Conservation (phyloP, 2,888 invertebrate species). For the Hydrotaea diabolus region DNA sequence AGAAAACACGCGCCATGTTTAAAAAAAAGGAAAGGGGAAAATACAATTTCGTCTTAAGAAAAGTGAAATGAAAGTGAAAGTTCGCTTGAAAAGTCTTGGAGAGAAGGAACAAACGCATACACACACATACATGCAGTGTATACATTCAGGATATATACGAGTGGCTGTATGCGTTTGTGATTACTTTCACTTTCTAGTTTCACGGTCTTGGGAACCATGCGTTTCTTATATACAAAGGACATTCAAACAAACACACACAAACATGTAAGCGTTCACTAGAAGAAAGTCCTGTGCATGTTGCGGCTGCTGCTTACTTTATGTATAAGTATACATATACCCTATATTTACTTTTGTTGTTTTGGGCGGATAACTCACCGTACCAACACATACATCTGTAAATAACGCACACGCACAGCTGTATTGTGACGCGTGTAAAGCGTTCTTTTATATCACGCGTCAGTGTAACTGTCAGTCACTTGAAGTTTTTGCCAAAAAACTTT, state of each 20-base stretch:
- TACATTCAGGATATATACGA: conserved; percentile 22
- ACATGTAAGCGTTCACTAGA: conserved; percentile 7
- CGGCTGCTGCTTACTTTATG: background rate
- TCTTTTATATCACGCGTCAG: conserved; percentile 8
- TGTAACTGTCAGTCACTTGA: conserved; percentile 29
- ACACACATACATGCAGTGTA: conserved; percentile 21
- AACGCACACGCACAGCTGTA: too few relatives aligned
- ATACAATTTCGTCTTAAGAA: conserved; percentile 21
- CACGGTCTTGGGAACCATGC: conserved; percentile 53
- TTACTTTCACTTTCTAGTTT: conserved; percentile 58
- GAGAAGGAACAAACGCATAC: conserved; percentile 50
- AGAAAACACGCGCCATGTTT: conserved; percentile 3
- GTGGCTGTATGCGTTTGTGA: conserved; percentile 51
- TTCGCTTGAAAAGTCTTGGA: conserved; percentile 58
- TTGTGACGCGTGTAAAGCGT: conserved; percentile 70
- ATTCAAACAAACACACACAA: conserved; percentile 25
- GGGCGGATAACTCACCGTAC: conserved; percentile 62
- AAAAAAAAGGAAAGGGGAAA: conserved; percentile 4
- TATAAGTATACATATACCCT: conserved; percentile 8
- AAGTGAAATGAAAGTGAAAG: conserved; percentile 55
- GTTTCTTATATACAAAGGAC: conserved; percentile 66
- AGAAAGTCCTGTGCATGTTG: conserved; percentile 18
- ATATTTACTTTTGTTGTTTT: conserved; percentile 25
- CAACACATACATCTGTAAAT: too few relatives aligned
- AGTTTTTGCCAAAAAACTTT: conserved; percentile 26